These are phyloP conservation scores for Polia nebulosa DNA, from an alignment of 2,888 invertebrate species.

Conservation along the genomic window DNA sequence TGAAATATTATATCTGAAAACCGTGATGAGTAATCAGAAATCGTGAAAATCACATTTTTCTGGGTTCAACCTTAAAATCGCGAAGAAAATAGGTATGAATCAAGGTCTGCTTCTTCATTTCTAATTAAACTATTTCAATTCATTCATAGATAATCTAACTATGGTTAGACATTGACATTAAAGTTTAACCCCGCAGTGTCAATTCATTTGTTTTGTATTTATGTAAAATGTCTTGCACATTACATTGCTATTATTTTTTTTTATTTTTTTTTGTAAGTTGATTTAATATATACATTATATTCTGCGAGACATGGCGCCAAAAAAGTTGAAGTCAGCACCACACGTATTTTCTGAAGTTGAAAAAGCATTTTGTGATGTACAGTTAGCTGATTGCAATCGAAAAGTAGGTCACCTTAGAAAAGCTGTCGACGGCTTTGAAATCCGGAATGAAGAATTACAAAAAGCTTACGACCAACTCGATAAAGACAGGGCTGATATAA, in stretches of 20 bases:
- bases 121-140: neutral
- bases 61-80: too few relatives aligned
- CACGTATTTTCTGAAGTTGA: constrained; percentile 93
- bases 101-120: neutral
- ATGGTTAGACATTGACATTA: constrained; percentile 12
- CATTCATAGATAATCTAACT: neutral
- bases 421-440: constrained; percentile 93
- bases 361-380: constrained; percentile 95
- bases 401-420: constrained; percentile 93
- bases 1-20: neutral
- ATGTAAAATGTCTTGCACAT: neutral
- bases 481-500: constrained; percentile 96
- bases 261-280: constrained; percentile 7
- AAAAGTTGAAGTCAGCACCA: constrained; percentile 70
- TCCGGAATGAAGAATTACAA: constrained; percentile 92
- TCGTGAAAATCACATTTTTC: neutral
- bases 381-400: constrained; percentile 95
- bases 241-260: constrained; percentile 2
- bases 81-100: neutral
- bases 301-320: constrained; percentile 80
- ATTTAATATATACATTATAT: constrained; percentile 15
- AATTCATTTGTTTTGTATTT: constrained; percentile 24
- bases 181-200: constrained; percentile 11
- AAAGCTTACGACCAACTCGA: constrained; percentile 93
- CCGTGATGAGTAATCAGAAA: neutral